phyloP scores from a whole-genome alignment of 1,140 invertebrate species.

The Papilio machaon region DNA sequence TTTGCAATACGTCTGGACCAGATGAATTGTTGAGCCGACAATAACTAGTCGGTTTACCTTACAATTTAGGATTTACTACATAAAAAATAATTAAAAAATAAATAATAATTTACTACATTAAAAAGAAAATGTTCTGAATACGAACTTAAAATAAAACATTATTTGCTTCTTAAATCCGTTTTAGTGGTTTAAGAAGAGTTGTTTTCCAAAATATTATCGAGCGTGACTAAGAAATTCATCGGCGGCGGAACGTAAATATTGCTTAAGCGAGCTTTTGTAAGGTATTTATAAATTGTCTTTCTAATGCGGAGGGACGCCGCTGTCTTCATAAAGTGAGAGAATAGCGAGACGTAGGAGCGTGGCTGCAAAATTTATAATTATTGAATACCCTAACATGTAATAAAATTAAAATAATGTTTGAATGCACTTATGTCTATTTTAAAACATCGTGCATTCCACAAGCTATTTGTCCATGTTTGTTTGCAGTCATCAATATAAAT shows the following conservation, averaged over 20 bases:
- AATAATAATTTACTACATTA: no score
- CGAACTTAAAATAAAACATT: neutral
- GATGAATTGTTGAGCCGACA: constrained; percentile 48
- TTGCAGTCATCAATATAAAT: neutral
- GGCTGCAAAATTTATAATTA: constrained; percentile 33
- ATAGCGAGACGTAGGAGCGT: constrained; percentile 1
- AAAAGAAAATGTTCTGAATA: neutral
- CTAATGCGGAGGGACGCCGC: constrained; percentile 25
- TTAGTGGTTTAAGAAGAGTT: constrained; percentile 4
- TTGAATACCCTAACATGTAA: constrained; percentile 8
- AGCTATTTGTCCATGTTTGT: neutral
- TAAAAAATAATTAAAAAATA: no score
- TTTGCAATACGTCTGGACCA: constrained; percentile 66
- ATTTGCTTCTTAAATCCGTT: neutral
- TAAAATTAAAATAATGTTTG: constrained; percentile 29
- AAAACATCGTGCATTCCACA: constrained; percentile 5
- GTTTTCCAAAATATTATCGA: constrained; percentile 26
- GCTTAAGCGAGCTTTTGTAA: constrained; percentile 34
- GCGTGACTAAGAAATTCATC: constrained; percentile 21
- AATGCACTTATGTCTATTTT: constrained; percentile 24
- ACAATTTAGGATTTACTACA: constrained; percentile 11
- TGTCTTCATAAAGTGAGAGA: constrained; percentile 35
- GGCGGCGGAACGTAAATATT: constrained; percentile 22
- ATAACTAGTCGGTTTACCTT: constrained; percentile 28
- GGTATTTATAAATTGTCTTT: constrained; percentile 37